Conservation (phyloP, 2,888 invertebrate genomes). For the Dioctria linearis region DNA sequence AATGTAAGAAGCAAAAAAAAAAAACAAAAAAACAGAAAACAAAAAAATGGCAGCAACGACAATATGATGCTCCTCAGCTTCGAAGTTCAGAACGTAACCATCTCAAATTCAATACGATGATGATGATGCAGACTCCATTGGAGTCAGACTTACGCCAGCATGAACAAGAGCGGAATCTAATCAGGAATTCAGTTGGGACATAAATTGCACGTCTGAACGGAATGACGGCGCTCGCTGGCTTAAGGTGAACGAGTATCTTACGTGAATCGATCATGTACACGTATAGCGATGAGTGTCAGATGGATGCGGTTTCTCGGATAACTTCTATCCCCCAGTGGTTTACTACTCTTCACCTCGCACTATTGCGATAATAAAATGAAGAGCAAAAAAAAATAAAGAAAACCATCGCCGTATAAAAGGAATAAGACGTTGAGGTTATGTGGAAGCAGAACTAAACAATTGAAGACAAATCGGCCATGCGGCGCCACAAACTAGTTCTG, state of each 20-base stretch:
- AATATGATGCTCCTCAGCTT: background rate
- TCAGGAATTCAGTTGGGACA: conserved; percentile 51
- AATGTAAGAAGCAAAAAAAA: background rate
- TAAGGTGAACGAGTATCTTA: conserved; percentile 47
- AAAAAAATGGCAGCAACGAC: conserved; percentile 13
- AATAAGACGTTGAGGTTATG: conserved; percentile 28
- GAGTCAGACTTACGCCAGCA: background rate
- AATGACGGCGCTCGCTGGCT: conserved; percentile 13
- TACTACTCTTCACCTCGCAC: conserved; percentile 45
- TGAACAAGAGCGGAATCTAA: conserved; percentile 47
- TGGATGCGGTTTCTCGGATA: conserved; percentile 19
- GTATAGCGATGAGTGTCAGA: conserved; percentile 23
- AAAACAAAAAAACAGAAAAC: background rate
- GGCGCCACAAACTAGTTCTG: conserved; percentile 59
- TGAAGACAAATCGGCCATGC: conserved; percentile 53
- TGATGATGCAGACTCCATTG: background rate
- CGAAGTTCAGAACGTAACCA: background rate
- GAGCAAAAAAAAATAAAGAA: background rate
- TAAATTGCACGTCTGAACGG: conserved; percentile 50
- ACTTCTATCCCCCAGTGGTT: conserved; percentile 42
- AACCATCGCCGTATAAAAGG: background rate
- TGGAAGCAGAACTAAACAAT: conserved; percentile 54
- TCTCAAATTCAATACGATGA: conserved; percentile 1
- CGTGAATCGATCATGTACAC: conserved; percentile 44
- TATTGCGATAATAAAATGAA: conserved; percentile 43